Conservation (phyloP, 2,888 invertebrate genomes). For the Dolichopus griseipennis region DNA sequence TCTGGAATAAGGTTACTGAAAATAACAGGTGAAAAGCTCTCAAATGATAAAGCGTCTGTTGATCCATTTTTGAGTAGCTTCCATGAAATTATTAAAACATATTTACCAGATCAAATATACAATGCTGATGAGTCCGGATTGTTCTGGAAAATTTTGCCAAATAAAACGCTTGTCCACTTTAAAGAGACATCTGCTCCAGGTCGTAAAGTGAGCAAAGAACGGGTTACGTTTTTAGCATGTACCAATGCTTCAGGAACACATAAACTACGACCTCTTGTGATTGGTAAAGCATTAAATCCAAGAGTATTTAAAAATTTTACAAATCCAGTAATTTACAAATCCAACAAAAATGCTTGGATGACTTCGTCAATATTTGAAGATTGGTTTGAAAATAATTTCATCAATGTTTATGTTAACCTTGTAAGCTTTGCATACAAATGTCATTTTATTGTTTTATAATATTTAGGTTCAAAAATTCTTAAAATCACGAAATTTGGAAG, state of each 20-base stretch:
- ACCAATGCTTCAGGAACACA: slow-evolving; percentile 24
- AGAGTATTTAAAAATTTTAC: slow-evolving; percentile 19
- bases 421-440: too few species aligned
- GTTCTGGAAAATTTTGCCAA: slow-evolving; percentile 21
- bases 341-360: slow-evolving; percentile 20
- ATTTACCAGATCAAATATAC: slow-evolving; percentile 20
- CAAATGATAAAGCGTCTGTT: too few species aligned
- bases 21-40: too few species aligned
- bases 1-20: slow-evolving; percentile 10
- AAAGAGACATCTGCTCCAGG: slow-evolving; percentile 14
- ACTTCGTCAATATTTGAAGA: slow-evolving; percentile 21
- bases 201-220: slow-evolving; percentile 20
- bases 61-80: too few species aligned
- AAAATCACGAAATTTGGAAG: too few species aligned
- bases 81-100: not conserved
- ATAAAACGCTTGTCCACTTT: slow-evolving; percentile 15
- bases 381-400: slow-evolving; percentile 17
- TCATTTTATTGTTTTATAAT: too few species aligned
- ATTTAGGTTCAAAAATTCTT: too few species aligned
- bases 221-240: slow-evolving; percentile 23
- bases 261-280: slow-evolving; percentile 23
- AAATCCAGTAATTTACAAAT: slow-evolving; percentile 19
- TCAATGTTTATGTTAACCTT: not conserved
- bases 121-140: slow-evolving; percentile 21
- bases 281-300: slow-evolving; percentile 24